Conservation (phyloP, 2,888 invertebrate genomes). For the Aleiodes testaceus region DNA sequence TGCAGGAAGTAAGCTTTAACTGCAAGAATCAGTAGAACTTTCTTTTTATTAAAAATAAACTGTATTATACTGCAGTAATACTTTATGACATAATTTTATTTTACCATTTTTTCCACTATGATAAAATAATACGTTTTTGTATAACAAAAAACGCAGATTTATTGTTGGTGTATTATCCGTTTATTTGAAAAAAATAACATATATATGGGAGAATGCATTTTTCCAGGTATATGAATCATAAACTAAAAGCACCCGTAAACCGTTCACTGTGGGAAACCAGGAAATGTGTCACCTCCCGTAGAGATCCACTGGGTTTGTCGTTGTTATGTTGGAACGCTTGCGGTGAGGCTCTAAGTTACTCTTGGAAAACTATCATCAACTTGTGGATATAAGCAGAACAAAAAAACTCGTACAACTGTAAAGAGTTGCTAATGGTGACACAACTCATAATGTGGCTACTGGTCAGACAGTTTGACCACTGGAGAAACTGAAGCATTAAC, state of each 20-base stretch:
- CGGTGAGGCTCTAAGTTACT: slow-evolving; percentile 54
- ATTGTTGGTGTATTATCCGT: no score
- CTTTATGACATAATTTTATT: background rate
- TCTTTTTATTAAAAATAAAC: slow-evolving; percentile 5
- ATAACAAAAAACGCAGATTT: no score
- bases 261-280: slow-evolving; percentile 53
- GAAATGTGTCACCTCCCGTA: slow-evolving; percentile 58
- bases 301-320: slow-evolving; percentile 55
- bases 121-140: no score
- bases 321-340: slow-evolving; percentile 55
- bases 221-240: slow-evolving; percentile 17
- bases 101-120: no score
- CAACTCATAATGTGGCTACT: slow-evolving; percentile 30
- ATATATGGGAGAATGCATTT: background rate
- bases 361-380: slow-evolving; percentile 58
- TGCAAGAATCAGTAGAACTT: slow-evolving; percentile 6
- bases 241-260: slow-evolving; percentile 31
- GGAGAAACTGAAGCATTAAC: background rate
- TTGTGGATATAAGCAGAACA: slow-evolving; percentile 11
- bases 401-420: slow-evolving; percentile 13
- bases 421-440: slow-evolving; percentile 45
- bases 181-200: no score
- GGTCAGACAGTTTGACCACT: slow-evolving; percentile 17
- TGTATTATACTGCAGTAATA: slow-evolving; percentile 18
- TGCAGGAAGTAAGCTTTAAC: slow-evolving; percentile 35